These are phyloP conservation scores for Premnoplex brunnescens DNA, from an alignment of 2,797 vertebrate genomes.

Conservation along the genomic window DNA sequence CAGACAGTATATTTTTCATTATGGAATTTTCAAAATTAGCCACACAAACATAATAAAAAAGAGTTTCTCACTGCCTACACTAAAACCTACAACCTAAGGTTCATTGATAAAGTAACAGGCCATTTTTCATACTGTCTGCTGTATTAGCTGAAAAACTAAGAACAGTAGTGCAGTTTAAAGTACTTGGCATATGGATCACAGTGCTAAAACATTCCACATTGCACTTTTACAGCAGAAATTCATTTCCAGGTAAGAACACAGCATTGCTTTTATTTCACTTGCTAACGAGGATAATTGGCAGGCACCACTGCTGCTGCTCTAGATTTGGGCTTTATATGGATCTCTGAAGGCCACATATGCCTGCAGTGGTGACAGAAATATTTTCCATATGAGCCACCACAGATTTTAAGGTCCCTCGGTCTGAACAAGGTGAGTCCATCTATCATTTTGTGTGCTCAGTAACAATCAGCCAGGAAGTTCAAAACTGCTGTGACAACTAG, in stretches of 20 bases:
- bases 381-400: constrained; percentile 73
- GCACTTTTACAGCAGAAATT: constrained; percentile 52
- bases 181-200: constrained; percentile 23
- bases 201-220: constrained; percentile 42
- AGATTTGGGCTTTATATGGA: constrained; percentile 64
- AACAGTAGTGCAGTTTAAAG: background rate
- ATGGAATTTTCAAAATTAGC: background rate
- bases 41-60: background rate
- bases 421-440: constrained; percentile 45
- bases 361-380: constrained; percentile 72
- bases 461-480: constrained; percentile 47
- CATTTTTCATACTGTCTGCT: background rate
- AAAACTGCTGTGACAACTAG: constrained; percentile 53
- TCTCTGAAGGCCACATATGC: constrained; percentile 74
- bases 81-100: background rate
- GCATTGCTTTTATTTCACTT: constrained; percentile 51
- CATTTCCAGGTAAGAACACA: constrained; percentile 69
- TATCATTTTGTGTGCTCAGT: constrained; percentile 24
- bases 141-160: constrained; percentile 22
- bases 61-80: background rate
- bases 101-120: background rate
- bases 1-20: background rate
- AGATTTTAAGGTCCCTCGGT: constrained; percentile 41
- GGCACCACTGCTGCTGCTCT: constrained; percentile 31
- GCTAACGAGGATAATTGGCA: constrained; percentile 75